These are phyloP conservation scores for Axea sp. DNA, from an alignment of 2,888 invertebrate genomes.

Conservation along the genomic window DNA sequence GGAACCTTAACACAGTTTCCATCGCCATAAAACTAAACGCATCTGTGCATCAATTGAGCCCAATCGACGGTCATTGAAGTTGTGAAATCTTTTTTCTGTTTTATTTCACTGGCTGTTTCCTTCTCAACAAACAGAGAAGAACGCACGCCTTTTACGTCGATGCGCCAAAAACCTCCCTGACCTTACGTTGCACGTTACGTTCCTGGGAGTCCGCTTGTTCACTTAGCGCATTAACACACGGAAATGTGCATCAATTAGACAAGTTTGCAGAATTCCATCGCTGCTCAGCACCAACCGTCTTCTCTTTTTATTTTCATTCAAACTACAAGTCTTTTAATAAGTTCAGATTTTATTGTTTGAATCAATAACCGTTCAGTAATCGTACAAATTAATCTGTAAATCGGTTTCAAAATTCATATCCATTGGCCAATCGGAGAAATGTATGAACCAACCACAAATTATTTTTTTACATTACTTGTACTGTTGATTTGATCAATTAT, in stretches of 20 bases:
- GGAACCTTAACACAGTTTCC: conserved; percentile 67
- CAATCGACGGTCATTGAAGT: conserved; percentile 61
- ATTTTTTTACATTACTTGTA: too few relatives aligned
- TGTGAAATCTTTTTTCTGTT: conserved; percentile 18
- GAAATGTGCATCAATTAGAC: conserved; percentile 12
- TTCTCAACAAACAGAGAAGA: background rate
- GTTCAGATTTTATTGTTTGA: too few relatives aligned
- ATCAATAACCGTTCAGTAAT: too few relatives aligned
- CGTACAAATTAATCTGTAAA: too few relatives aligned
- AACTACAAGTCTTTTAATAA: too few relatives aligned
- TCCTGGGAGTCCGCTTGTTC: conserved; percentile 17
- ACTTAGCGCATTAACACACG: conserved; percentile 12
- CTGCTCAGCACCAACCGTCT: too few relatives aligned
- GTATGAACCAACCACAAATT: too few relatives aligned
- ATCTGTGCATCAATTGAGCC: conserved; percentile 63
- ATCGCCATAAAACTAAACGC: conserved; percentile 61
- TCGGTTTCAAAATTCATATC: too few relatives aligned
- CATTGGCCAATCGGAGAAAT: conserved; percentile 41
- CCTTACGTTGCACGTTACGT: conserved; percentile 8
- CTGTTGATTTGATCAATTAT: too few relatives aligned
- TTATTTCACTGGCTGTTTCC: too few relatives aligned
- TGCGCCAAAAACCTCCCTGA: background rate
- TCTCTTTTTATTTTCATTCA: too few relatives aligned
- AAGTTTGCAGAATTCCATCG: conserved; percentile 4
- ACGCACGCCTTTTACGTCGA: background rate